Evolutionary conservation across 1,140 invertebrate species (phyloP), one percentile per base, ranked within the genome.

Genomic region (Dermatophagoides farinae): DNA sequence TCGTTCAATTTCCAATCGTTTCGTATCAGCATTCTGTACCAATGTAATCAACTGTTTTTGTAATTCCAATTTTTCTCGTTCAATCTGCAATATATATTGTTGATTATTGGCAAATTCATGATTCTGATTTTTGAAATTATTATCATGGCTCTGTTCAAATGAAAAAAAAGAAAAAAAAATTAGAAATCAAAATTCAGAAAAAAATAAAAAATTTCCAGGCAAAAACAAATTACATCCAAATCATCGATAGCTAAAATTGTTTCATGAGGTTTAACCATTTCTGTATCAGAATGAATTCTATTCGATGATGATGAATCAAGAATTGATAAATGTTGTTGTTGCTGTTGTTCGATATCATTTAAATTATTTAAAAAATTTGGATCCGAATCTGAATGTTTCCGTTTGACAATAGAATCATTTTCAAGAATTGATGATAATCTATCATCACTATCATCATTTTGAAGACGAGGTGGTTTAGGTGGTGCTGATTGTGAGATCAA

Each of bases 31-130:
- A 64, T 68, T 70, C 40, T 65, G 66, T 37, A 68, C 64, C 61
- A 76, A 67, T 62, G 77, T 77, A 6, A 67, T 69, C 53, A 79
- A 69, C 64, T 77, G 71, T 63, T 74, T 68, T 66, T 77, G 74
- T 63, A 79, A 67, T 51, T 70, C 70, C 39, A 68, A 67, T 63
- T 78, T 77, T 61, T 78, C 77, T 50, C 70, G 71, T 37, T 70
- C 70, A 68, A 78, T 51, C 14, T 66, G 65, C 6, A 60, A 5
- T 6, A 62, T 60, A 23, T 60, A 41, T 20, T 44, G 53, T 11
- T 61, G 53, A 55, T 25, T 55, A 25, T 44, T 55, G 31, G 14
- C 39, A 23, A 25, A 55, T 25, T 55, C 14, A 25, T 55, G 6
- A 44, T 55, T 55, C 22, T 55, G 53, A n/a, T 39, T 14, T 25